Percentiles rank a stretch among this genome's conserved stretches.
phyloP scores from a whole-genome alignment of 2,888 invertebrate species.

The Linnaemya vulpina region DNA sequence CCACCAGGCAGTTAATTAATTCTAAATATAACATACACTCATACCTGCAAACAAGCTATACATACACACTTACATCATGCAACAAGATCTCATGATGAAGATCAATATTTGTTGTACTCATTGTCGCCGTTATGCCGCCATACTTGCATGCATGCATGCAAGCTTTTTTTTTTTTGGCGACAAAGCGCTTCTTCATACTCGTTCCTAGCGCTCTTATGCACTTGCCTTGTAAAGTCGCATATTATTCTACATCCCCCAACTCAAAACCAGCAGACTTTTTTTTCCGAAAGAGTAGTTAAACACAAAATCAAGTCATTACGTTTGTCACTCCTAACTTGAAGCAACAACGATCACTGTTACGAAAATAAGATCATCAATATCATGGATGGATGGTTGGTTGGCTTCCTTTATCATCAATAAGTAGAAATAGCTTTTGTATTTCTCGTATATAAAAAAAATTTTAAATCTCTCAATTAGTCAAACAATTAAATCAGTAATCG shows the following conservation, averaged over 20 bases:
- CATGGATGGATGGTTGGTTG: background rate
- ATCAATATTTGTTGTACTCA: constrained; percentile 69
- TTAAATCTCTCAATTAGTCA: constrained; percentile 82
- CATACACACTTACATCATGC: constrained; percentile 69
- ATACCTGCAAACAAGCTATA: constrained; percentile 67
- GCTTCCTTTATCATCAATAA: constrained; percentile 29
- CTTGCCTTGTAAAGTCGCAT: constrained; percentile 51
- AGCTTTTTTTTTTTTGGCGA: constrained; percentile 58
- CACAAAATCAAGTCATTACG: constrained; percentile 70
- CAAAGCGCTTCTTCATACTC: background rate
- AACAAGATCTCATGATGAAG: constrained; percentile 68
- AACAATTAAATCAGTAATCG: constrained; percentile 82
- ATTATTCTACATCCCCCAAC: constrained; percentile 4
- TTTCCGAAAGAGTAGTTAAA: constrained; percentile 11
- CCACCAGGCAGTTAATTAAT: constrained; percentile 79
- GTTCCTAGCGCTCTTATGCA: constrained; percentile 42
- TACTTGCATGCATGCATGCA: constrained; percentile 68
- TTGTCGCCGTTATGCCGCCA: constrained; percentile 74
- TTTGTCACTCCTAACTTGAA: constrained; percentile 65
- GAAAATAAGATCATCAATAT: constrained; percentile 47
- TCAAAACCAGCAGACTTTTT: background rate
- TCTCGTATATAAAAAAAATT: constrained; percentile 38
- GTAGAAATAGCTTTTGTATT: constrained; percentile 29
- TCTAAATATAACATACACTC: constrained; percentile 72
- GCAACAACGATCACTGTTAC: constrained; percentile 55